These are phyloP conservation scores for Leptopilina syphax DNA, from an alignment of 2,888 invertebrate species.

Conservation along the genomic window DNA sequence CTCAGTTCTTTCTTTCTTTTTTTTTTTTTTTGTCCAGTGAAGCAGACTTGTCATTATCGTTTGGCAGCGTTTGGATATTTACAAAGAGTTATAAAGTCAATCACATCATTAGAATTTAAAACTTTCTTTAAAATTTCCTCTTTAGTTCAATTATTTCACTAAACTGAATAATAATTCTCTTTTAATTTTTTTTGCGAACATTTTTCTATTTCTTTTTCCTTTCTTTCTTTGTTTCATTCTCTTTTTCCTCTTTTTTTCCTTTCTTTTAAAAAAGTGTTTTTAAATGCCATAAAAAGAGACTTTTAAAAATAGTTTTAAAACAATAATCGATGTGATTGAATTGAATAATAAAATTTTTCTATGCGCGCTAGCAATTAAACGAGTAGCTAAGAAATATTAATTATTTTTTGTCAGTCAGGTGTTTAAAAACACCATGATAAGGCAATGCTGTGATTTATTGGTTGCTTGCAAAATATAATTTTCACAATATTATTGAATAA, in stretches of 20 bases:
- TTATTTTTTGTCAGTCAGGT: conserved; percentile 68
- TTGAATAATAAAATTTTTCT: conserved; percentile 15
- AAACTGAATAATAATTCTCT: background rate
- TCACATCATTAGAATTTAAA: conserved; percentile 25
- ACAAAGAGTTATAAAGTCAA: conserved; percentile 47
- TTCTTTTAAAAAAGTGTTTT: background rate
- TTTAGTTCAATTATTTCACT: background rate
- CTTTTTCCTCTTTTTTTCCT: background rate
- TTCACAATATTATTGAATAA: background rate
- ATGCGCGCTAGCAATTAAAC: conserved; percentile 68
- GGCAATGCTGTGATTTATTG: conserved; percentile 72
- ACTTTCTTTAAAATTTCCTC: background rate
- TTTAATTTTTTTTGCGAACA: too few species aligned
- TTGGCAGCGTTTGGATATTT: conserved; percentile 64
- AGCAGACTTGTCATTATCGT: conserved; percentile 53
- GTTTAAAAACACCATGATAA: conserved; percentile 70
- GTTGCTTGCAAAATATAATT: conserved; percentile 49
- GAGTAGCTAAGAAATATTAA: conserved; percentile 66
- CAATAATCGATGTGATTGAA: conserved; percentile 41
- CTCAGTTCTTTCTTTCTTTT: conserved; percentile 20
- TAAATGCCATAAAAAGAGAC: background rate
- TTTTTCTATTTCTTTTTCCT: background rate
- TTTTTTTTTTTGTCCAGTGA: conserved; percentile 23
- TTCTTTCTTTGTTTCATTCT: background rate
- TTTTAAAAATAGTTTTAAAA: background rate